These are phyloP conservation scores for Hyla sarda DNA, from an alignment of 2,113 vertebrate genomes.

Conservation along the genomic window DNA sequence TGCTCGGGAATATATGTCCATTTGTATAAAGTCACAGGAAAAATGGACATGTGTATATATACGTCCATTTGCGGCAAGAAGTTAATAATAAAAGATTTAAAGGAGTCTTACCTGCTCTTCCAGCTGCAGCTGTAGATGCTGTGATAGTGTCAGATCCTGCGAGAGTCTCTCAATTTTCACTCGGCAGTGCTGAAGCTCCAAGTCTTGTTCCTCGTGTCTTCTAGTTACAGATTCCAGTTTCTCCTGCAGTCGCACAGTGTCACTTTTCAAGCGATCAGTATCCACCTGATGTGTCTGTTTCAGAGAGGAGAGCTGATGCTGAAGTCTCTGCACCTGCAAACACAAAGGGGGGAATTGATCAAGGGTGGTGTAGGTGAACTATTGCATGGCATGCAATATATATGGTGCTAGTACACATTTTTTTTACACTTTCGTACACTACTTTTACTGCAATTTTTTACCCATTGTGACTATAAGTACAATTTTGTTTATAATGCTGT, in stretches of 20 bases:
- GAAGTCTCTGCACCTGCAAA: constrained; percentile 45
- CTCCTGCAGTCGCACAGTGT: constrained; percentile 65
- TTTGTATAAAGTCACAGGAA: too few species aligned
- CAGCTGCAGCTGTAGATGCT: constrained; percentile 65
- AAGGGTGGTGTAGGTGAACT: too few species aligned
- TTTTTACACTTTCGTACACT: too few species aligned
- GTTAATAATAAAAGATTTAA: neutral
- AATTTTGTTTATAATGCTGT: too few species aligned
- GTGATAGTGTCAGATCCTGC: constrained; percentile 67
- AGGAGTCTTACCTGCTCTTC: constrained; percentile 71
- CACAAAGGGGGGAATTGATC: neutral
- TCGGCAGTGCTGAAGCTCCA: constrained; percentile 70
- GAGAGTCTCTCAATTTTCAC: constrained; percentile 64
- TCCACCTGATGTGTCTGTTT: constrained; percentile 65
- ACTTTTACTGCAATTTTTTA: too few species aligned
- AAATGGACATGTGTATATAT: too few species aligned
- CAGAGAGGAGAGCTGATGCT: constrained; percentile 53
- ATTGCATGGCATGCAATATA: too few species aligned
- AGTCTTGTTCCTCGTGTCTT: constrained; percentile 65
- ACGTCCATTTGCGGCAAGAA: too few species aligned
- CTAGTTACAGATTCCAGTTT: constrained; percentile 69
- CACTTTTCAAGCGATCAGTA: constrained; percentile 65
- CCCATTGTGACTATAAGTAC: too few species aligned
- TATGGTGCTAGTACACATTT: too few species aligned
- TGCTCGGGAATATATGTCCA: too few species aligned